Percentiles rank a stretch among this genome's conserved stretches.
These are phyloP conservation scores for Calcarius lapponicus DNA, from an alignment of 2,797 vertebrate species.

Conservation along the genomic window DNA sequence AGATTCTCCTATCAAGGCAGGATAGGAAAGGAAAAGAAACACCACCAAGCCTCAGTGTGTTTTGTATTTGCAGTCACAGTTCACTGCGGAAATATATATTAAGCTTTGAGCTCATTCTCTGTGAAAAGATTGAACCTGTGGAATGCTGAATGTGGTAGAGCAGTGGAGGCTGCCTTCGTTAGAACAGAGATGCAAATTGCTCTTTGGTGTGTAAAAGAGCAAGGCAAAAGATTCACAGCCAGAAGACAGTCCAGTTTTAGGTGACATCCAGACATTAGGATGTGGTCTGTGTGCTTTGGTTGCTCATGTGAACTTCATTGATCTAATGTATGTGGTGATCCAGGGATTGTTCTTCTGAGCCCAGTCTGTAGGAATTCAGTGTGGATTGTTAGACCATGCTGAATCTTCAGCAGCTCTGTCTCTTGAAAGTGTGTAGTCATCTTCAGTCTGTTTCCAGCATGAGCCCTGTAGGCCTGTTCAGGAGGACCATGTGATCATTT, in stretches of 20 bases:
- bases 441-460: neutral
- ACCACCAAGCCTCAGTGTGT: neutral
- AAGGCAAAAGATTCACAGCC: neutral
- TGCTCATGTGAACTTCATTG: neutral
- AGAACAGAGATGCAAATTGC: neutral
- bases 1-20: neutral
- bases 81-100: neutral
- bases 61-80: neutral
- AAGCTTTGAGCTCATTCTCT: neutral
- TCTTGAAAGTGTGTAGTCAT: neutral
- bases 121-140: constrained; percentile 12
- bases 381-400: neutral
- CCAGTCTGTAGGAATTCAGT: neutral
- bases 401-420: neutral
- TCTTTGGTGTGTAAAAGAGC: neutral
- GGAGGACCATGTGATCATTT: neutral
- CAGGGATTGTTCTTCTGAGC: neutral
- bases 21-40: neutral
- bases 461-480: neutral
- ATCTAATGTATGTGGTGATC: neutral
- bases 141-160: neutral
- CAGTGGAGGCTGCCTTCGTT: neutral
- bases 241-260: neutral
- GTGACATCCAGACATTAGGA: neutral
- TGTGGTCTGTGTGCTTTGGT: neutral